Percentiles rank a stretch among this genome's conserved stretches.
phyloP scores from a whole-genome alignment of 1,140 invertebrate genomes.

The Brachionus asplanchnoidis region DNA sequence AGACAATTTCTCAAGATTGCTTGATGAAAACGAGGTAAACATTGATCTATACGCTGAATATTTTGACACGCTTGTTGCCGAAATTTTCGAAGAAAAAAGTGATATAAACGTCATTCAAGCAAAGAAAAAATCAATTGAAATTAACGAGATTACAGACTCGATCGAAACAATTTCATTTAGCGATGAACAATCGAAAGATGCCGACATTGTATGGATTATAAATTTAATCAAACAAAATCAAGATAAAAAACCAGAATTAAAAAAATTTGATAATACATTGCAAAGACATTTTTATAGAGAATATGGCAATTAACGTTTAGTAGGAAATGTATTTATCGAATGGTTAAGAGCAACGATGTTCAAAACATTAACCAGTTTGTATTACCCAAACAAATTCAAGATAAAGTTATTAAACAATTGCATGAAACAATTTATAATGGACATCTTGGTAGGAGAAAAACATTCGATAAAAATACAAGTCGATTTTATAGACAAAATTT shows the following conservation, averaged over 20 bases:
- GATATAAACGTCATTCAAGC: neutral
- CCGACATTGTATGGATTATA: no score
- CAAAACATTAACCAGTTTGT: neutral
- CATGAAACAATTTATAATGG: conserved; percentile 20
- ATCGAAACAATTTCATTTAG: no score
- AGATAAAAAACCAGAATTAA: no score
- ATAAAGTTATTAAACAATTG: neutral
- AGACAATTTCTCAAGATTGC: conserved; percentile 43
- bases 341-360: neutral
- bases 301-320: neutral
- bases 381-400: neutral
- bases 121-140: neutral
- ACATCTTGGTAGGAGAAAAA: neutral
- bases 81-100: no score
- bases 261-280: no score
- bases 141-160: neutral
- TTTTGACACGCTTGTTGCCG: neutral
- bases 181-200: neutral
- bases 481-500: conserved; percentile 2
- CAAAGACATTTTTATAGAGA: no score
- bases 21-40: neutral
- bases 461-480: neutral
- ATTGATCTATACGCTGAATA: conserved; percentile 42
- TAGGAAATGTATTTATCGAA: neutral
- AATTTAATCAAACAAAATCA: no score